A percentile compares a stretch with the other conserved stretches of the same genome.
phyloP scores from a whole-genome alignment of 2,797 vertebrate genomes.

The Lepilemur ruficaudatus region DNA sequence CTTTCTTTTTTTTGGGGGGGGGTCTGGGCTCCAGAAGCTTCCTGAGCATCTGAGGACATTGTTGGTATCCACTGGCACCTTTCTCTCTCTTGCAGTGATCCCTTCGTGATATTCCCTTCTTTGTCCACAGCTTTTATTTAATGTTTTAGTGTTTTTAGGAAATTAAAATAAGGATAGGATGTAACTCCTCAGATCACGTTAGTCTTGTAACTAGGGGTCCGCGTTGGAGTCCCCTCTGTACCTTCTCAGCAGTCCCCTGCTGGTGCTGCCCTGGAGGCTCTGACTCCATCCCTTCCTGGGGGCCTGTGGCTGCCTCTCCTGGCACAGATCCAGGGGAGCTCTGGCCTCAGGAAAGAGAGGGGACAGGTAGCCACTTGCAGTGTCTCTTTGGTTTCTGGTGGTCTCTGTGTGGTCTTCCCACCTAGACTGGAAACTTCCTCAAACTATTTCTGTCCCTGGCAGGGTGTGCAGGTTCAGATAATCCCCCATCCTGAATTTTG shows the following conservation, averaged over 20 bases:
- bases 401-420: neutral
- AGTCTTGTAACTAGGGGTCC: neutral
- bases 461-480: neutral
- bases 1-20: neutral
- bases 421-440: neutral
- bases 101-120: neutral
- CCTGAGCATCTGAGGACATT: neutral
- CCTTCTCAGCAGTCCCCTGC: no score
- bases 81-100: neutral
- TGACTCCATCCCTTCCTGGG: neutral
- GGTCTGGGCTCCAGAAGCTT: neutral
- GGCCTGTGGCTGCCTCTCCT: neutral
- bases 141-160: neutral
- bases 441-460: neutral
- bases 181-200: neutral
- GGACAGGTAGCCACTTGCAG: neutral
- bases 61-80: neutral
- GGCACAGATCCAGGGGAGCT: no score
- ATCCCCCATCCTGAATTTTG: neutral
- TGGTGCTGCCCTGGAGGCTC: neutral
- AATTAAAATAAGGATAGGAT: neutral
- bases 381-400: neutral
- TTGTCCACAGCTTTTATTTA: neutral
- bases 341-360: neutral
- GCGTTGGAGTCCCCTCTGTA: rapidly evolving